Evolutionary conservation across 2,113 vertebrate species (phyloP), one percentile per base, ranked within the genome.

Genomic region (Dipodomys merriami): DNA sequence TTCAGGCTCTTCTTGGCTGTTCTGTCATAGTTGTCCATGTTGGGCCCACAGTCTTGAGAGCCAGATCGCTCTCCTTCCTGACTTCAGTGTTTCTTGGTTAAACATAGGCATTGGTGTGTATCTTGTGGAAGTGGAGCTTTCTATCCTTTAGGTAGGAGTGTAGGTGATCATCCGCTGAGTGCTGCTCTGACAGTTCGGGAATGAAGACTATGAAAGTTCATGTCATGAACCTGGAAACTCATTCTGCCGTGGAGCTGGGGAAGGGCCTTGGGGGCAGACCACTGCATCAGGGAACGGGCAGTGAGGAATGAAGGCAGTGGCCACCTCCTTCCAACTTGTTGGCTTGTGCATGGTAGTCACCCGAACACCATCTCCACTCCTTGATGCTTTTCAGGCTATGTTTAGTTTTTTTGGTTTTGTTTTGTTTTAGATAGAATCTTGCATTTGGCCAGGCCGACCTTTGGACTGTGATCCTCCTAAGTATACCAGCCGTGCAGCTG

Each of bases 31-130:
- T 23, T 6, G 67, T 7, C 44, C 65, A 22, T 30, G 5, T 19
- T 67, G 23, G 53, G 11, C 29, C 23, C 8, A 11, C 16, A 27
- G 35, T 5, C 22, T 3, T 1, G 7, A 60, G 7, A 4, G 25
- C 23, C 53, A 0, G 19, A 4, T 18, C 7, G 11, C 7, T 4
- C 12, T 20, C 10, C 13, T 64, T 12, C n/a, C 6, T 39, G 23
- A 20, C 19, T 23, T 23, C 67, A 27, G 1, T 16, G 57, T 89
- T 35, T 94, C 16, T 44, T 89, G 44, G 30, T 5, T 30, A 29
- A 23, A 19, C 44, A 8, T 39, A 11, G 49, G 65, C 15, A 60
- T 89, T 46, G 25, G 29, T 30, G 33, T 64, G 29, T 35, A 30
- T 7, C 25, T 68, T 85, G 7, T 81, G 35, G 82, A 92, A 74